Conservation (phyloP, 2,888 invertebrate species). For the Asteroscopus sphinx region DNA sequence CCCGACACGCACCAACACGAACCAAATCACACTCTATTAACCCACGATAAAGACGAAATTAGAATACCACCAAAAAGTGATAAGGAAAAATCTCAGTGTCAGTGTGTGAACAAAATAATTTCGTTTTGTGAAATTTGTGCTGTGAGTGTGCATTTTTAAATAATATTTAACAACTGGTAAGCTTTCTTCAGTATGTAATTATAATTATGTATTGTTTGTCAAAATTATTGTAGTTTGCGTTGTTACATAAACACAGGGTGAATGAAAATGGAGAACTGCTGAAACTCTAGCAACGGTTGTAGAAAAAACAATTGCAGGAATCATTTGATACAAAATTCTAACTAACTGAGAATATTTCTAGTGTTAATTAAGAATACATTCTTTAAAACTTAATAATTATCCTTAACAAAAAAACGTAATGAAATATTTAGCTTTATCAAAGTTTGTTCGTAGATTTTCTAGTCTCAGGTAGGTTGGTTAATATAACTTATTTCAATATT, state of each 20-base stretch:
- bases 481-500: too few species aligned
- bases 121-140: slow-evolving; percentile 52
- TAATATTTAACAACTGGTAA: slow-evolving; percentile 35
- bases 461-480: too few species aligned
- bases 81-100: slow-evolving; percentile 46
- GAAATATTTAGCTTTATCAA: too few species aligned
- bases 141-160: slow-evolving; percentile 26
- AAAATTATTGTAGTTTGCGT: slow-evolving; percentile 14
- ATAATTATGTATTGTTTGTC: slow-evolving; percentile 37
- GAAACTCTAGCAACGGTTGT: slow-evolving; percentile 3
- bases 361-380: too few species aligned
- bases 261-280: slow-evolving; percentile 7
- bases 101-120: slow-evolving; percentile 46
- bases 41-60: slow-evolving; percentile 43
- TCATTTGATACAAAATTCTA: too few species aligned
- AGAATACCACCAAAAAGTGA: slow-evolving; percentile 42
- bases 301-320: neutral
- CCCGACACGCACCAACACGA: slow-evolving; percentile 20
- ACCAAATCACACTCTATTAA: slow-evolving; percentile 37
- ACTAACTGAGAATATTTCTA: too few species aligned
- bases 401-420: too few species aligned
- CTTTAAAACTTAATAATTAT: too few species aligned
- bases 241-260: slow-evolving; percentile 25
- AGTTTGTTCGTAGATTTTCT: too few species aligned
- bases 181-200: slow-evolving; percentile 48